These are phyloP conservation scores for Microcebus murinus DNA, from an alignment of 2,113 vertebrate genomes.

Conservation along the genomic window DNA sequence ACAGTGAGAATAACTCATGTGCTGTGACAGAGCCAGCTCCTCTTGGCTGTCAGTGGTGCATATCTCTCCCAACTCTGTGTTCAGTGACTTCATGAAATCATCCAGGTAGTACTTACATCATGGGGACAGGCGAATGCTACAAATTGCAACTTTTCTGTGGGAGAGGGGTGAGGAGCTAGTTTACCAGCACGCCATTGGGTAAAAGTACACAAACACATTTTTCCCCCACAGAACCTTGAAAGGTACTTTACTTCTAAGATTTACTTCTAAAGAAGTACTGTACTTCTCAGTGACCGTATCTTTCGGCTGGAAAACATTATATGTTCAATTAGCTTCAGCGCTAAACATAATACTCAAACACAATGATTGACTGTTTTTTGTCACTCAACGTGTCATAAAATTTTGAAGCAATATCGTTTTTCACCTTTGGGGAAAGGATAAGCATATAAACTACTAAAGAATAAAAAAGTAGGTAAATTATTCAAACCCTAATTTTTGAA, in stretches of 20 bases:
- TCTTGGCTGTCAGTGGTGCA: background rate
- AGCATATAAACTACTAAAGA: background rate
- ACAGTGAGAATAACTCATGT: background rate
- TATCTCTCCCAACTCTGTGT: background rate
- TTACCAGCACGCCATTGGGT: background rate
- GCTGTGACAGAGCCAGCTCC: too few relatives aligned
- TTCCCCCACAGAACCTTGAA: background rate
- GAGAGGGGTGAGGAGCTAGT: too few relatives aligned
- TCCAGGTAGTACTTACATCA: background rate
- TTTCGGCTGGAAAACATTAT: background rate
- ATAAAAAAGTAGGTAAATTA: background rate
- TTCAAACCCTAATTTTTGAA: background rate
- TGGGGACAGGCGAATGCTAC: background rate
- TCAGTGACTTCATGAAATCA: background rate
- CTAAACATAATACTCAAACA: background rate
- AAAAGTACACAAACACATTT: background rate
- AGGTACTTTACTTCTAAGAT: background rate
- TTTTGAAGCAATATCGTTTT: background rate
- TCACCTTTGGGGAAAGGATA: background rate
- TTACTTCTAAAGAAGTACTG: background rate
- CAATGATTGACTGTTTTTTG: background rate
- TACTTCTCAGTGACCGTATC: background rate
- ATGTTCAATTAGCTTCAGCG: background rate
- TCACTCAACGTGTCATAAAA: background rate
- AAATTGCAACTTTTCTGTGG: background rate